Percentiles rank a stretch among this genome's conserved stretches.
Conservation (phyloP, 2,888 invertebrate genomes). For the Scaptodrosophila latifasciaeformis region DNA sequence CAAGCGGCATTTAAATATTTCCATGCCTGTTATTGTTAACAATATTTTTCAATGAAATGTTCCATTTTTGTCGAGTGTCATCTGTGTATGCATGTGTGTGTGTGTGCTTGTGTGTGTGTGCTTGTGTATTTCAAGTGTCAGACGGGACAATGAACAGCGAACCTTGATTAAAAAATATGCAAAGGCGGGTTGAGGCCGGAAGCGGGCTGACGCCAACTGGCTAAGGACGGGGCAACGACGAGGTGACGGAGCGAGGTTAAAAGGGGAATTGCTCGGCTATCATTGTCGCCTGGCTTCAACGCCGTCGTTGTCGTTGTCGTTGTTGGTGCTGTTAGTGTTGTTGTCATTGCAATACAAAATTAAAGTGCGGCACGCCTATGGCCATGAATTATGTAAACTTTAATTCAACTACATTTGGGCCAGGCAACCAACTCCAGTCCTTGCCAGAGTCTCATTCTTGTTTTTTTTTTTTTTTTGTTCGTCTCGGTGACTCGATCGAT, state of each 20-base stretch:
- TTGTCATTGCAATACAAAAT: not conserved
- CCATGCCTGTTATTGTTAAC: constrained; percentile 62
- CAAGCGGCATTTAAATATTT: constrained; percentile 50
- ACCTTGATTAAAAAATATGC: constrained; percentile 62
- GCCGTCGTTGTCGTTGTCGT: not conserved
- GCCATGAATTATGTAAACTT: constrained; percentile 57
- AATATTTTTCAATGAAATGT: constrained; percentile 64
- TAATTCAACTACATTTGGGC: constrained; percentile 43
- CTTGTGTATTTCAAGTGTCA: constrained; percentile 2
- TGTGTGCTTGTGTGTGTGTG: not conserved
- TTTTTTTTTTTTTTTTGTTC: no score
- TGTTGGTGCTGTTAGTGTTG: not conserved
- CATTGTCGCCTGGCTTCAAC: not conserved
- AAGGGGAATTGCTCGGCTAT: not conserved
- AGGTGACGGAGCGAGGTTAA: not conserved
- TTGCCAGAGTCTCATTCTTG: no score
- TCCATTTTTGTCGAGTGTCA: constrained; percentile 19
- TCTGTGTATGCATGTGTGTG: not conserved
- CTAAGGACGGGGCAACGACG: not conserved
- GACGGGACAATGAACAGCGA: constrained; percentile 2
- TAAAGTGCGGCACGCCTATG: constrained; percentile 12
- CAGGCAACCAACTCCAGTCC: constrained; percentile 32
- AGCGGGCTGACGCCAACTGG: not conserved
- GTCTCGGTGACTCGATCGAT: constrained; percentile 16
- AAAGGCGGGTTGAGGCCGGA: constrained; percentile 20